Percentiles rank a stretch among this genome's conserved stretches.
Evolutionary conservation across 1,140 invertebrate species (phyloP).

Genomic region (Lamellibrachia luymesi): DNA sequence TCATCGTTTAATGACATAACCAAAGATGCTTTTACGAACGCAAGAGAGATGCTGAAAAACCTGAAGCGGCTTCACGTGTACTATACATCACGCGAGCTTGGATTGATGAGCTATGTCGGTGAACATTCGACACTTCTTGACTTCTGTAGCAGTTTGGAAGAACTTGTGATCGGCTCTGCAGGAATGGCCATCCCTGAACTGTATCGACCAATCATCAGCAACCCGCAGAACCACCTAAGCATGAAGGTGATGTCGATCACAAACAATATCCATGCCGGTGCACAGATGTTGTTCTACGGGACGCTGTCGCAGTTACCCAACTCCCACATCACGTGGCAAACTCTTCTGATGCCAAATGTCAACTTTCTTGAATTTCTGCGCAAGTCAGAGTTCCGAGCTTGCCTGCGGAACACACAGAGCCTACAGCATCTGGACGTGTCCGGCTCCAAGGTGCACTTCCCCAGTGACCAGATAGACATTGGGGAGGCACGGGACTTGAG

Average conservation of each 20-base stretch:
- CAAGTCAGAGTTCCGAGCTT: constrained; percentile 20
- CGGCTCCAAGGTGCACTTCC: constrained; percentile 21
- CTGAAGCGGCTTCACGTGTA: constrained; percentile 14
- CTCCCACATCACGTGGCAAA: constrained; percentile 16
- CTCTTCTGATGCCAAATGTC: constrained; percentile 26
- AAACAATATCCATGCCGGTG: constrained; percentile 25
- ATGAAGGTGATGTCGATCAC: constrained; percentile 20
- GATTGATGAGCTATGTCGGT: constrained; percentile 20
- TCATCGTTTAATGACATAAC: constrained; percentile 22
- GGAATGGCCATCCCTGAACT: constrained; percentile 26
- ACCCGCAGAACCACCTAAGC: neutral
- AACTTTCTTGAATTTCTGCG: constrained; percentile 22
- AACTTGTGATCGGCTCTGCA: constrained; percentile 22
- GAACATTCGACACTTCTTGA: constrained; percentile 24
- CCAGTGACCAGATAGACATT: constrained; percentile 16
- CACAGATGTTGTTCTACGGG: constrained; percentile 25
- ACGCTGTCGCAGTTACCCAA: constrained; percentile 23
- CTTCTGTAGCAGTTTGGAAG: constrained; percentile 19
- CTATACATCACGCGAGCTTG: constrained; percentile 21
- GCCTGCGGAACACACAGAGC: constrained; percentile 2
- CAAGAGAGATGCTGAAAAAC: constrained; percentile 13
- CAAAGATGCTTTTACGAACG: constrained; percentile 14
- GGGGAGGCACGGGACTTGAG: neutral
- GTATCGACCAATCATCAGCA: constrained; percentile 21
- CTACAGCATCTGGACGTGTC: constrained; percentile 21